These are phyloP conservation scores for Tigriopus californicus DNA, from an alignment of 2,888 invertebrate species.

Conservation along the genomic window DNA sequence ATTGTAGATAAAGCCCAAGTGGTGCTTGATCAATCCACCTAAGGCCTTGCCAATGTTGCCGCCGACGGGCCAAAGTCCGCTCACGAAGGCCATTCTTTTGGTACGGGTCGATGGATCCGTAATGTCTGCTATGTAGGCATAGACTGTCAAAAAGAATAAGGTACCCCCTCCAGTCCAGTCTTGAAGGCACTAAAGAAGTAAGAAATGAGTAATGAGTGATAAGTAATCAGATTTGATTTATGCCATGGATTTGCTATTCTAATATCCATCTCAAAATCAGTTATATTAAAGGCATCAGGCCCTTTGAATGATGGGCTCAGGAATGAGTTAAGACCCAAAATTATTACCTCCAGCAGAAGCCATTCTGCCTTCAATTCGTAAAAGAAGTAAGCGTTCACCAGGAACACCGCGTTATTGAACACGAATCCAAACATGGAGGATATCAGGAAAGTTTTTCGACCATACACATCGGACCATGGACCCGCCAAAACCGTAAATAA, in stretches of 20 bases:
- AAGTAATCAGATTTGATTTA: no score
- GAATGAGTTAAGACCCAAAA: no score
- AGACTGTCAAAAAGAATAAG: neutral
- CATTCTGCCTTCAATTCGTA: slow-evolving; percentile 4
- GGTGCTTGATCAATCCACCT: neutral
- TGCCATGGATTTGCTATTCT: no score
- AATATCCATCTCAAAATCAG: no score
- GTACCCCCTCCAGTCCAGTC: neutral
- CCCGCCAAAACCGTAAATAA: slow-evolving; percentile 5
- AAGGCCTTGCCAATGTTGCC: neutral
- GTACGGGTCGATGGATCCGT: neutral
- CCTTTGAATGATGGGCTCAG: no score
- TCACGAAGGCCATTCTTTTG: slow-evolving; percentile 5
- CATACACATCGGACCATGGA: slow-evolving; percentile 10
- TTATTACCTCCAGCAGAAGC: neutral
- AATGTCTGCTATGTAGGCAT: slow-evolving; percentile 9
- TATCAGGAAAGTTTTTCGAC: neutral
- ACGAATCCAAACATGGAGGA: neutral
- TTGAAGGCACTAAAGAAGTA: neutral
- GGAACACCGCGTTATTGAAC: slow-evolving; percentile 2
- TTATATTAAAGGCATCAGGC: no score
- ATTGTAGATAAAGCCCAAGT: no score
- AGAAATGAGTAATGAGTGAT: no score
- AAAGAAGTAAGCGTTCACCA: slow-evolving; percentile 2
- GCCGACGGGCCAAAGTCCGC: neutral